Base-by-base conservation (phyloP, 2,797 vertebrate species). In the Neosalanx taihuensis region DNA sequence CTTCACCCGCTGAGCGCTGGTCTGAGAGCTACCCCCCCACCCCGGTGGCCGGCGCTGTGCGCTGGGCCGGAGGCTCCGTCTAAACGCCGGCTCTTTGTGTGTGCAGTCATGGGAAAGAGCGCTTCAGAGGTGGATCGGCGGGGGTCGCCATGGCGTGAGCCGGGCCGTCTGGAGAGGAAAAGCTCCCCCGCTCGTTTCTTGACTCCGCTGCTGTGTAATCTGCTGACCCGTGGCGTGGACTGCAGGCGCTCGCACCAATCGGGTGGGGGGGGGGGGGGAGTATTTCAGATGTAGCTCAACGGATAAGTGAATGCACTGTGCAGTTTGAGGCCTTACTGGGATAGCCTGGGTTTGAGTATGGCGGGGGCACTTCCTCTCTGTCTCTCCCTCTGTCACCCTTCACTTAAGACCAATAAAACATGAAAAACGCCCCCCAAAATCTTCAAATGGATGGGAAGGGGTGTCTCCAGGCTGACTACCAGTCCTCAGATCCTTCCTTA, bases 31-130 rank as follows among this genome's bases (percentile, higher is more conserved):
- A 76, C 81, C 83, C 67, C 81, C 70, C 79, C 70, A 79, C 74
- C 78, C 83, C 67, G 83, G 76, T 77, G 71, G 79, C 88, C 87
- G 86, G 84, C 86, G 81, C 82, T 78, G 76, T 80, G 79, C 78
- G 72, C 83, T 73, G 82, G 68, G 75, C 84, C 81, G 70, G 9
- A 64, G 77, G 86, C 69, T 79, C 77, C 81, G 79, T 88, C 87
- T 79, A 86, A 89, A 86, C 18, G 60, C 71, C 73, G 37, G 51
- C 68, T 77, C 81, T 90, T 90, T 91, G 89, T 90, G 76, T 70
- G 66, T 69, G 77, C 78, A 87, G 83, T 87, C 87, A 89, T 89
- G 90, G 87, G 89, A 90, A 89, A 90, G 86, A 88, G 72, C 69
- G 76, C 86, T 87, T 89, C 79, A 91, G 89, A 90, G 86, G 80